Base-by-base conservation (phyloP, 92 coral and sea anemone species). In the Heliopora coerulea region DNA sequence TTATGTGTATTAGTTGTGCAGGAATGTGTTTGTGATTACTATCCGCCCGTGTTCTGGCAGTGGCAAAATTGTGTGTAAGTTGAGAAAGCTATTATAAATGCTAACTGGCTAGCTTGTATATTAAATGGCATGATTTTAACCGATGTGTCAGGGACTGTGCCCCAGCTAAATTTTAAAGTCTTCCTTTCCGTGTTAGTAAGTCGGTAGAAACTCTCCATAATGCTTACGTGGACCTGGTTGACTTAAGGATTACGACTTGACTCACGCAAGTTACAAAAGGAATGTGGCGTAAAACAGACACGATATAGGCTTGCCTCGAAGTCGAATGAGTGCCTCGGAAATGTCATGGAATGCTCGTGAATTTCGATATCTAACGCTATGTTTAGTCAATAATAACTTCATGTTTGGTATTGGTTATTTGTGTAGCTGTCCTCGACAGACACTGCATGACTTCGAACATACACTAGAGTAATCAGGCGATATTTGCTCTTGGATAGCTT, bases 21-120 rank as follows among this genome's bases (percentile, higher is more conserved):
- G 21, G 74, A 67, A 49, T 67, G 74, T 48, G 14, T 48, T 27
- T 54, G 58, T 17, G 44, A 67, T 59, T 67, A 26, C 33, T 67
- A 67, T 27, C 74, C 74, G 88, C 97, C 96, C 3, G 88, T 79
- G 9, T 90, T 89, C 56, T 92, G 97, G 97, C 62, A 85, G 15
- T 85, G 93, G 56, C 93, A 92, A 46, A 96, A 96, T 8, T 85
- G 91, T 54, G 91, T 81, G 66, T 81, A 88, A 24, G 91, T 92
- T 44, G 73, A 23, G 39, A 0, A 8, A 21, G 41, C n/a, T 21
- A 0, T 64, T 31, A 1, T 35, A 17, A 12, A 20, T 27, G 35
- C 28, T 5, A 26, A 28, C 29, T 25, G 39, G 5, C 28, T 30
- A 24, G 11, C 50, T 31, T 2, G 27, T 63, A 34, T 12, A 30